These are phyloP conservation scores for Phalacrocorax carbo DNA, from an alignment of 2,113 vertebrate genomes.

Conservation along the genomic window DNA sequence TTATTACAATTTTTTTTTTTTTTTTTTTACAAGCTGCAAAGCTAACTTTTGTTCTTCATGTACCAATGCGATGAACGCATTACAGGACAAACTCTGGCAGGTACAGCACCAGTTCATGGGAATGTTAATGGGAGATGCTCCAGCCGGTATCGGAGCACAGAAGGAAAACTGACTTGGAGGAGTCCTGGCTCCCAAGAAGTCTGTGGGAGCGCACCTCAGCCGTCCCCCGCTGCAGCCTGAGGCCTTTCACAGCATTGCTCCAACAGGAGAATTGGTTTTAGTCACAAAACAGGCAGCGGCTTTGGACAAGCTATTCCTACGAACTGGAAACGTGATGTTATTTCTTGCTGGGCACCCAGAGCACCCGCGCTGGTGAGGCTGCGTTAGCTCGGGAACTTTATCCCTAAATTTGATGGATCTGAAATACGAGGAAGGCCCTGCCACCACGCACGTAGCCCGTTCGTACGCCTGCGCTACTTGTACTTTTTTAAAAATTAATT, in stretches of 20 bases:
- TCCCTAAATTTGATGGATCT: too few species aligned
- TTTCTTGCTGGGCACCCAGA: background rate
- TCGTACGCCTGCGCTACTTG: rapidly evolving
- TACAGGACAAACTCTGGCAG: background rate
- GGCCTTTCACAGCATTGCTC: background rate
- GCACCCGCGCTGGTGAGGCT: rapidly evolving
- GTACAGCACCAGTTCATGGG: background rate
- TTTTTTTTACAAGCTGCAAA: background rate
- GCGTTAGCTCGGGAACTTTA: background rate
- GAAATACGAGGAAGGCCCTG: rapidly evolving
- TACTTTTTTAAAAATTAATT: background rate
- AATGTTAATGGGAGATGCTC: background rate
- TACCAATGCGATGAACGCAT: background rate
- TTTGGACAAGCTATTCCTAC: background rate
- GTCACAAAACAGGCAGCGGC: rapidly evolving
- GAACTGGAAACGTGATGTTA: rapidly evolving
- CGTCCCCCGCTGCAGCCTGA: rapidly evolving
- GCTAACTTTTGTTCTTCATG: background rate
- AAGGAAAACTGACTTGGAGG: background rate
- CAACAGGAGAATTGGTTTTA: background rate
- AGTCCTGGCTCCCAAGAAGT: background rate
- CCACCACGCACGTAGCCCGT: rapidly evolving
- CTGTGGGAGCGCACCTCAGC: rapidly evolving
- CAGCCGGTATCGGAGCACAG: background rate
- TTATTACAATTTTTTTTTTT: background rate